These are phyloP conservation scores for Aurelia coerulea DNA, from an alignment of 30 jellyfish, hydroid and myxozoan species.

Conservation along the genomic window DNA sequence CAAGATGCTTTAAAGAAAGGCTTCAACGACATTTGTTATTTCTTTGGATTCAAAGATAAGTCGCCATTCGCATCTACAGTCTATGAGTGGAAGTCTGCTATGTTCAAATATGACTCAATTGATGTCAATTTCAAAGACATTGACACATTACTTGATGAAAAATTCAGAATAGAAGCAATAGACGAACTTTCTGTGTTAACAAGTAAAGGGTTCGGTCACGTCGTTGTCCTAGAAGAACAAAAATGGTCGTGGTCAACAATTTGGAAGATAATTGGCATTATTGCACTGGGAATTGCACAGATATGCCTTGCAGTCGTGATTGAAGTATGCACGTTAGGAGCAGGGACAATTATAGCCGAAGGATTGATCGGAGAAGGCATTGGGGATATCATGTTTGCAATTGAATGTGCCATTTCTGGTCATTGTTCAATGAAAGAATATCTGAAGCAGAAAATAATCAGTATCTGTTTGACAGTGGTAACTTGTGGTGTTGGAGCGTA, in stretches of 20 bases:
- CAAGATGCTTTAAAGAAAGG: neutral
- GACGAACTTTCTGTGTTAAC: neutral
- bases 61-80: constrained; percentile 2
- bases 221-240: neutral
- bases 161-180: neutral
- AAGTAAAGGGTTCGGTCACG: constrained; percentile 7
- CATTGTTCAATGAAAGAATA: constrained; percentile 44
- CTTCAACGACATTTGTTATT: neutral
- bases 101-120: neutral
- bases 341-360: constrained; percentile 31
- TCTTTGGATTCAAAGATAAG: constrained; percentile 6
- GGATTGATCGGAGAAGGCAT: constrained; percentile 49
- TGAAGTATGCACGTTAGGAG: constrained; percentile 33
- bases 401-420: constrained; percentile 27
- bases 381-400: constrained; percentile 52
- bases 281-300: constrained; percentile 39
- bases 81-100: neutral
- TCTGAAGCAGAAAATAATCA: constrained; percentile 29
- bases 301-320: constrained; percentile 13
- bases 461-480: constrained; percentile 26
- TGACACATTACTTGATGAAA: neutral
- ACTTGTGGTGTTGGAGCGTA: constrained; percentile 55
- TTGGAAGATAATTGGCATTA: constrained; percentile 9
- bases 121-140: constrained; percentile 28
- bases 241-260: constrained; percentile 13